Base-by-base conservation (phyloP, 2,797 vertebrate genomes). In the Premnoplex brunnescens region DNA sequence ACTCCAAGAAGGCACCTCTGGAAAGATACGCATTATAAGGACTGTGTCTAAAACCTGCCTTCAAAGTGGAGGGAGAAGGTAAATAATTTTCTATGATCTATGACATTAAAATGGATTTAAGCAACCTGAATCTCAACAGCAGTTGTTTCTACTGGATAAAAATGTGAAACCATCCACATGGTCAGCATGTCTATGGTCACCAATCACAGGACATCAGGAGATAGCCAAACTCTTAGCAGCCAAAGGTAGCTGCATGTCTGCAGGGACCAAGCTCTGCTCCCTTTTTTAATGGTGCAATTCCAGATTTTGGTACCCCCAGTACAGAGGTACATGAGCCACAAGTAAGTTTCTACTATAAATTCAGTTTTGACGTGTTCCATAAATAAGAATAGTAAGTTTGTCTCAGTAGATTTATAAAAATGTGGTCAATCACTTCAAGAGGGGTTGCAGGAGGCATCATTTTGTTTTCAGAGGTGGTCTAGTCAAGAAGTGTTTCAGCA, bases 51-150 rank as follows among this genome's bases (percentile, higher is more conserved):
- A 97, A 74, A 92, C 96, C 62, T 96, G 95, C 41, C 95, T 98
- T 91, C 97, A 98, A 83, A 82, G 96, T 4, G 94, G 96, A 92
- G 97, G 96, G 36, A 98, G 96, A 96, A 97, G 96, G 97, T 98
- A 98, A 98, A 93, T 19, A 8, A 52, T 80, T 56, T 24, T 54
- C 46, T 79, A 32, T 37, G 11, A 30, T 24, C 34, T 89, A 44
- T 63, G 17, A 66, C 59, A 75, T 48, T 63, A 69, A 73, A 66
- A 75, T 32, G 51, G 48, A 89, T 77, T 63, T 95, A 87, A 96
- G 78, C 56, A 63, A 84, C 27, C 18, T 82, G 66, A 91, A 86
- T 82, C 66, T 59, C 67, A 92, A 62, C 12, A 79, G 41, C 23
- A 81, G 82, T 55, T 62, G 75, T 36, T 73, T 52, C 16, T 11